Evolutionary conservation across 2,113 vertebrate genomes (phyloP), one percentile per base, ranked within the genome.

Genomic region (Amblyornis subalaris): DNA sequence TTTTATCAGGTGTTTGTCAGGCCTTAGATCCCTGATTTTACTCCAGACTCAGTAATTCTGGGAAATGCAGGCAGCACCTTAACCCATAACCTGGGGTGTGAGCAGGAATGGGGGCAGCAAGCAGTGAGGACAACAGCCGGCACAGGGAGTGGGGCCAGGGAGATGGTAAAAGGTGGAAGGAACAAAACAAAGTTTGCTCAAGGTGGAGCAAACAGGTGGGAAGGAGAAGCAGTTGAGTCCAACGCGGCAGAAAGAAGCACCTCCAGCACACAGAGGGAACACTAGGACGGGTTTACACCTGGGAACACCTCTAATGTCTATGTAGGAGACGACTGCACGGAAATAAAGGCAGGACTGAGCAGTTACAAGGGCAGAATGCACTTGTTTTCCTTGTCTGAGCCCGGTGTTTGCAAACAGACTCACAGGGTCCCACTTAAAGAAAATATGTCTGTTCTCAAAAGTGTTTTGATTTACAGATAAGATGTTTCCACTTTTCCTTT

Each of bases 131-230:
- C 38, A 24, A 23, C 50, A 58, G 22, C 24, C 0, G 4, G 55
- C 31, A 18, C 16, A 9, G 38, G 66, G 44, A 71, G 13, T 0
- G 1, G 33, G 18, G 69, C 1, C 7, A 51, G 31, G 69, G 69
- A 20, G 29, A 9, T 3, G 4, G 16, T 3, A 33, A 48, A 65
- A 29, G 25, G 13, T 0, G 0, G 21, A 38, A 44, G 33, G 33
- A n/a, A 54, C 26, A 42, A 31, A 45, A 6, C 55, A 70, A 72
- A 55, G 48, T 93, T 94, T 93, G 57, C 91, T 64, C 45, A 92
- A 72, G 93, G 88, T 48, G 85, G 71, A 82, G 88, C 53, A 54
- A 66, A 65, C 40, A 64, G 88, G 57, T 51, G 57, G 66, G 53
- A 87, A 75, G 42, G 13, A 66, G 42, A 51, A 64, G 21, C 26